Evolutionary conservation across 2,888 invertebrate genomes (phyloP).

Genomic region (Cheilosia vulpina): DNA sequence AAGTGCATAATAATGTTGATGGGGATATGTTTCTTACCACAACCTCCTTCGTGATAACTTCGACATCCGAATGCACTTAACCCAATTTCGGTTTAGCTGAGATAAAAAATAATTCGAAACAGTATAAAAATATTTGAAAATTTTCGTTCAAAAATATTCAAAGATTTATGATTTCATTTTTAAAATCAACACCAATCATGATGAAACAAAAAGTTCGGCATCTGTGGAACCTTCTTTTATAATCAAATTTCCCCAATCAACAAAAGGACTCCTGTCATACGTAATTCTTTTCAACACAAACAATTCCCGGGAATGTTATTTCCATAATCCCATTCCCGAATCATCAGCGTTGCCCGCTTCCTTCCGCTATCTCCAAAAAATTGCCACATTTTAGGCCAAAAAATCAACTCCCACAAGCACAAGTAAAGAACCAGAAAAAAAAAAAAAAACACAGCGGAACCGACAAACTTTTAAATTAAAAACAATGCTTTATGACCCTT

Average conservation of each 20-base stretch:
- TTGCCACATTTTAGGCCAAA: constrained; percentile 44
- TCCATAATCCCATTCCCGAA: constrained; percentile 43
- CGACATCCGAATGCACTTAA: no score
- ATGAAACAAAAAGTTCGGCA: no score
- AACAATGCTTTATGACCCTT: constrained; percentile 74
- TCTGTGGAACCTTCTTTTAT: not conserved
- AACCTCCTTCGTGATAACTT: no score
- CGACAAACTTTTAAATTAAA: constrained; percentile 72
- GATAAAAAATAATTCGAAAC: no score
- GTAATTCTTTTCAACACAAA: constrained; percentile 27
- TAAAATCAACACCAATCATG: no score
- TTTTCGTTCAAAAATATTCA: no score
- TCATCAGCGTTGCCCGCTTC: constrained; percentile 17
- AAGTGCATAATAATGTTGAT: no score
- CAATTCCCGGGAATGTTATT: constrained; percentile 16
- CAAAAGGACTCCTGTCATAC: constrained; percentile 4
- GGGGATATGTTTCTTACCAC: no score
- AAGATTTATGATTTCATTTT: no score
- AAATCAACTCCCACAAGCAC: not conserved
- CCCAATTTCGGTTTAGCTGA: no score
- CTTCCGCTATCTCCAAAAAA: not conserved
- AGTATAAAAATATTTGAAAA: no score
- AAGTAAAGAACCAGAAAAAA: constrained; percentile 16
- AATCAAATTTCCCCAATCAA: constrained; percentile 36
- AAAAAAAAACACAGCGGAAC: not conserved